Evolutionary conservation across 2,797 vertebrate species (phyloP).

Genomic region (Coregonus ussuriensis): DNA sequence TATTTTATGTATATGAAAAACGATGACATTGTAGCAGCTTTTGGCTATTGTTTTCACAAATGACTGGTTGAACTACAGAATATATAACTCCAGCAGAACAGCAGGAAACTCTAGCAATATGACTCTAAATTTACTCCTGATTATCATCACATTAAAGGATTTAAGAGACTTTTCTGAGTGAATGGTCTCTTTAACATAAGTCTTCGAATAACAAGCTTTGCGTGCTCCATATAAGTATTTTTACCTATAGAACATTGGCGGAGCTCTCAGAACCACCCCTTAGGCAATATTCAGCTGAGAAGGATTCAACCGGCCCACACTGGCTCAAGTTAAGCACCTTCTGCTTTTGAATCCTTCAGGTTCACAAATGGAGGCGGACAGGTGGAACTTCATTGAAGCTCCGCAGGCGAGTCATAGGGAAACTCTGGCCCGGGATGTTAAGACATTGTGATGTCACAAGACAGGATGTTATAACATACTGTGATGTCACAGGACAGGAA

Average conservation of each 20-base stretch:
- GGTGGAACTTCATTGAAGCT: slow-evolving; percentile 6
- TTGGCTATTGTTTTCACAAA: slow-evolving; percentile 12
- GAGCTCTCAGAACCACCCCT: neutral
- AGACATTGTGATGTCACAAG: slow-evolving; percentile 25
- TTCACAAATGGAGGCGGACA: neutral
- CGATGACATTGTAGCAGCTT: slow-evolving; percentile 1
- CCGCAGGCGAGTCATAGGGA: slow-evolving; percentile 6
- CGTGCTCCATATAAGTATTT: neutral
- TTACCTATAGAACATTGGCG: neutral
- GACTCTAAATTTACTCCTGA: slow-evolving; percentile 9
- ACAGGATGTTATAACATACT: neutral
- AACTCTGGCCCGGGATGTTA: slow-evolving; percentile 21
- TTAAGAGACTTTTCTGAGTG: neutral
- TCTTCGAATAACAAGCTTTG: slow-evolving; percentile 7
- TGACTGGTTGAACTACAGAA: neutral
- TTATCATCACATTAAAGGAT: neutral
- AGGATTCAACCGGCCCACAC: neutral
- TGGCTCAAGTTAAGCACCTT: slow-evolving; percentile 8
- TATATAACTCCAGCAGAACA: slow-evolving; percentile 9
- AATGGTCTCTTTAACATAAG: slow-evolving; percentile 9
- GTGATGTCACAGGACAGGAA: slow-evolving; percentile 8
- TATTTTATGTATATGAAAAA: slow-evolving; percentile 22
- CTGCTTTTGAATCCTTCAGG: slow-evolving; percentile 6
- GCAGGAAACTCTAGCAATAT: slow-evolving; percentile 29
- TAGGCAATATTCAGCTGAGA: slow-evolving; percentile 8